A percentile compares a stretch with the other conserved stretches of the same genome.
phyloP scores from a whole-genome alignment of 2,888 invertebrate genomes.

The Macrosiphum euphorbiae region DNA sequence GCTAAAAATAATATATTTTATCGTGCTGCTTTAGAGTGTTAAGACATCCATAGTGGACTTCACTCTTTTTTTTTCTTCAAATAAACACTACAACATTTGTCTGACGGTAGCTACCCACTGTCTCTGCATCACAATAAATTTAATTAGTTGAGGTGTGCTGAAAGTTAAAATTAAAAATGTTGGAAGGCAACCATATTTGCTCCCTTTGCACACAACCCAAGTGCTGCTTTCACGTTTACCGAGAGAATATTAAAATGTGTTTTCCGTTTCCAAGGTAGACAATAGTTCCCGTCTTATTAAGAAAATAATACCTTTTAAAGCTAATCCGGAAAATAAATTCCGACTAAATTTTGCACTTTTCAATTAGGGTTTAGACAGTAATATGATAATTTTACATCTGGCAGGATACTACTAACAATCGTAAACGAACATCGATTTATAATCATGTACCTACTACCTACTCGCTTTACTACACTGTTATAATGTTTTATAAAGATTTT shows the following conservation, averaged over 20 bases:
- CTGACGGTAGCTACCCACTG: background rate
- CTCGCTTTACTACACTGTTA: background rate
- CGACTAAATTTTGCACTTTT: background rate
- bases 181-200: background rate
- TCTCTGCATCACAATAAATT: background rate
- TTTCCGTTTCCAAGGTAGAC: background rate
- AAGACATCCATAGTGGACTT: background rate
- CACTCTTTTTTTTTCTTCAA: background rate
- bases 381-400: background rate
- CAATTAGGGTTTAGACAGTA: background rate
- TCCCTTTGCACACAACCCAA: background rate
- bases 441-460: background rate
- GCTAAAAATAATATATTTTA: background rate
- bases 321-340: background rate
- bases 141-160: background rate
- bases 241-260: conserved; percentile 6
- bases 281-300: background rate
- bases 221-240: background rate
- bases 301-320: background rate
- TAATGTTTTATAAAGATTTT: background rate
- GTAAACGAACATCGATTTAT: background rate
- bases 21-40: background rate
- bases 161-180: background rate
- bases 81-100: background rate
- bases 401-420: background rate